Conservation (phyloP, 2,888 invertebrate genomes). For the Mellilla xanthometata region DNA sequence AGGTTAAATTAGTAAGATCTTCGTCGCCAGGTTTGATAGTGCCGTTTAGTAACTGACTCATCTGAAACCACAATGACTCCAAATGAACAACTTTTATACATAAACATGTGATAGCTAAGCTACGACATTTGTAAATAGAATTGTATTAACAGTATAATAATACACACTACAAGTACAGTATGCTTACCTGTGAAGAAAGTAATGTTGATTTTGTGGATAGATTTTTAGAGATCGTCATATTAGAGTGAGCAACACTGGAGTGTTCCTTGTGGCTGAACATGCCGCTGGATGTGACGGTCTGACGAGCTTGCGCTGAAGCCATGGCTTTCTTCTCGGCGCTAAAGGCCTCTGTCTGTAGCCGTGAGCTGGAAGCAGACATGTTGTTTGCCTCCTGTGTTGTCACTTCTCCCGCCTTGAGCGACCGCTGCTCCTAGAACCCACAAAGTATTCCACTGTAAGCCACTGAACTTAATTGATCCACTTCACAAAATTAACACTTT, state of each 20-base stretch:
- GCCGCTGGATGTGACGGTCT: slow-evolving; percentile 90
- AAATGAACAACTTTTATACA: neutral
- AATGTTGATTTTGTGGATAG: slow-evolving; percentile 85
- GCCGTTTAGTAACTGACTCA: slow-evolving; percentile 87
- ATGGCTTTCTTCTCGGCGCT: slow-evolving; percentile 91
- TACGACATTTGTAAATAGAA: neutral
- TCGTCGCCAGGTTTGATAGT: slow-evolving; percentile 86
- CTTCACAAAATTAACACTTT: slow-evolving; percentile 19
- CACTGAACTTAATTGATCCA: slow-evolving; percentile 10
- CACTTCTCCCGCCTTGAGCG: slow-evolving; percentile 91
- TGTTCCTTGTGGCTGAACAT: slow-evolving; percentile 88
- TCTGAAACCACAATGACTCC: slow-evolving; percentile 62
- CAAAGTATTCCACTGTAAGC: slow-evolving; percentile 22
- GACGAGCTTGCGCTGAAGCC: slow-evolving; percentile 89
- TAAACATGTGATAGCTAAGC: too few relatives aligned
- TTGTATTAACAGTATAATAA: too few relatives aligned
- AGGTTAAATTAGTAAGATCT: slow-evolving; percentile 84
- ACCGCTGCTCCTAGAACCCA: slow-evolving; percentile 89
- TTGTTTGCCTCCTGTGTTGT: slow-evolving; percentile 93
- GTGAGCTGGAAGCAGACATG: slow-evolving; percentile 91
- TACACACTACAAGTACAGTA: too few relatives aligned
- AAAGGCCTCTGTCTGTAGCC: slow-evolving; percentile 92
- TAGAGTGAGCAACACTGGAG: slow-evolving; percentile 89
- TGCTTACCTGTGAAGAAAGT: slow-evolving; percentile 77
- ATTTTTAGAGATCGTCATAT: slow-evolving; percentile 90